These are phyloP conservation scores for Pelobates fuscus DNA, from an alignment of 2,113 vertebrate species.

Conservation along the genomic window DNA sequence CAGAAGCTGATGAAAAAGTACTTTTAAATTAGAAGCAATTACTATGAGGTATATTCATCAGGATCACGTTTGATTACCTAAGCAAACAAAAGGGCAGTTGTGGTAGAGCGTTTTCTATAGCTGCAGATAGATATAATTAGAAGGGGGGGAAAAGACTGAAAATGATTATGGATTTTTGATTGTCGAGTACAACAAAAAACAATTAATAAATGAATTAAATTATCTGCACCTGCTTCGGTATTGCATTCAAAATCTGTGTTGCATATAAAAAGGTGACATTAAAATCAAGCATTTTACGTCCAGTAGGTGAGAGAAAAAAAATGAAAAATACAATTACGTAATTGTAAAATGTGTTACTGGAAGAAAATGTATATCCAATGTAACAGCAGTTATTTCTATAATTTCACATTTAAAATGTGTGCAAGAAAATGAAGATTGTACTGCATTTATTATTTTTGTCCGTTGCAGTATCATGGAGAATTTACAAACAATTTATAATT, in stretches of 20 bases:
- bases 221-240: background rate
- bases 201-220: slow-evolving; percentile 11
- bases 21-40: slow-evolving; percentile 50
- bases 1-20: slow-evolving; percentile 50
- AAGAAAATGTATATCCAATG: too few relatives aligned
- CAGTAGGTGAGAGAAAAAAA: too few relatives aligned
- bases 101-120: slow-evolving; percentile 6
- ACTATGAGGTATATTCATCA: slow-evolving; percentile 49
- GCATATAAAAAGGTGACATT: background rate
- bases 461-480: too few relatives aligned
- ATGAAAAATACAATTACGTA: too few relatives aligned
- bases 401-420: too few relatives aligned
- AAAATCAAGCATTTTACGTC: background rate
- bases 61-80: slow-evolving; percentile 44
- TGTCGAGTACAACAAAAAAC: slow-evolving; percentile 12
- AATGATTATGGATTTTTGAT: slow-evolving; percentile 11
- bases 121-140: slow-evolving; percentile 11
- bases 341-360: too few relatives aligned
- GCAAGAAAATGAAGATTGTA: too few relatives aligned
- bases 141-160: background rate
- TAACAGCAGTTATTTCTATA: too few relatives aligned
- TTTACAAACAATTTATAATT: too few relatives aligned
- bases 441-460: too few relatives aligned
- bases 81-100: slow-evolving; percentile 39
- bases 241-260: background rate